A percentile compares a stretch with the other conserved stretches of the same genome.
Evolutionary conservation across 2,113 vertebrate species (phyloP).

Genomic region (Rynchops niger): DNA sequence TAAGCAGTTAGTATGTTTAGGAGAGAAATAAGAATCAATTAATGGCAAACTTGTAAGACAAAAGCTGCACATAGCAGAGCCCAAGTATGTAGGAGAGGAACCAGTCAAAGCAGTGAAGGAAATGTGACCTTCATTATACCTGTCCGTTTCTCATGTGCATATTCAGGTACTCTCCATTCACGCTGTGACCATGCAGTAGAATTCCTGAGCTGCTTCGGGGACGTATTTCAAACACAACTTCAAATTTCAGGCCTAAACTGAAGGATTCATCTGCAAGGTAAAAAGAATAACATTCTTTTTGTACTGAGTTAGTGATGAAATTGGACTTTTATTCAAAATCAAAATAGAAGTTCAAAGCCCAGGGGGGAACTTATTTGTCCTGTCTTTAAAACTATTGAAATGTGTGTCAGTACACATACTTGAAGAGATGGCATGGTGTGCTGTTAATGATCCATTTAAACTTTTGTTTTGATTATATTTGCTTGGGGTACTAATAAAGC

Average conservation of each 20-base stretch:
- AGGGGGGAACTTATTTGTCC: not conserved
- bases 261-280: conserved; percentile 85
- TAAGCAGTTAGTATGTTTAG: not conserved
- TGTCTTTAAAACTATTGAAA: not conserved
- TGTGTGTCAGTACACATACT: not conserved
- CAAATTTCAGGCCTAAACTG: conserved; percentile 85
- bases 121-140: conserved; percentile 64
- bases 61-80: not conserved
- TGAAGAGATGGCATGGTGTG: not conserved
- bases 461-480: not conserved
- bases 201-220: conserved; percentile 87
- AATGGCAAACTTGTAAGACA: not conserved
- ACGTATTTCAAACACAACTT: conserved; percentile 89
- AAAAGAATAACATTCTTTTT: not conserved
- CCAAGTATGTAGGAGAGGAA: not conserved
- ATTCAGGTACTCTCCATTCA: conserved; percentile 82
- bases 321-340: not conserved
- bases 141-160: conserved; percentile 86
- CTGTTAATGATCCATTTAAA: not conserved
- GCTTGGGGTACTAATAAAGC: not conserved
- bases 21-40: not conserved
- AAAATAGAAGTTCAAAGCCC: not conserved
- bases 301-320: not conserved
- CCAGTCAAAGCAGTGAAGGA: not conserved
- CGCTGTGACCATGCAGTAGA: conserved; percentile 83